phyloP scores from a whole-genome alignment of 2,113 vertebrate species.

The Ondatra zibethicus region DNA sequence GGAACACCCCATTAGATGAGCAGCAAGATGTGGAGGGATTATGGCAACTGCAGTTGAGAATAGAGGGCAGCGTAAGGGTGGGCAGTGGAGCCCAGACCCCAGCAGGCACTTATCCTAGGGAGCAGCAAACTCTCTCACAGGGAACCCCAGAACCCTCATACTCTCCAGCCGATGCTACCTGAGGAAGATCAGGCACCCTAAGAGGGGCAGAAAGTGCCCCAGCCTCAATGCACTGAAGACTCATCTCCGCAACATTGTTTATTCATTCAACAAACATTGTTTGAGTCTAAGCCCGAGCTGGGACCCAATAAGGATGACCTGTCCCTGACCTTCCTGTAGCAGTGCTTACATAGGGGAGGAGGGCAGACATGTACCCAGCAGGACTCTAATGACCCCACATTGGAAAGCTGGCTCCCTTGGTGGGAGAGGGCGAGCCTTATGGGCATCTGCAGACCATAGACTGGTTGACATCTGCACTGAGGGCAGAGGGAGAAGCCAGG shows the following conservation, averaged over 20 bases:
- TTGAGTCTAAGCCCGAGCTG: background rate
- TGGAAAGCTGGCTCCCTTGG: background rate
- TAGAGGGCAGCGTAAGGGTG: fast-evolving
- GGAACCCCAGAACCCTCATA: background rate
- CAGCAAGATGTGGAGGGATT: background rate
- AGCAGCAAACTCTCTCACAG: background rate
- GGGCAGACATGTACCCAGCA: background rate
- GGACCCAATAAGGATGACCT: fast-evolving
- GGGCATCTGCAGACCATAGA: fast-evolving
- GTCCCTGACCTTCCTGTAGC: background rate
- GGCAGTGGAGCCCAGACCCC: fast-evolving
- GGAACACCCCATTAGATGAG: conserved; percentile 66
- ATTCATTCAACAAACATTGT: background rate
- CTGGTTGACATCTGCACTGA: fast-evolving
- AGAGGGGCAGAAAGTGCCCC: background rate
- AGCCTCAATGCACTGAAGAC: fast-evolving
- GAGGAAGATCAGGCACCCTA: fast-evolving
- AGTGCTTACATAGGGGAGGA: too few relatives aligned
- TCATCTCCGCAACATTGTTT: fast-evolving
- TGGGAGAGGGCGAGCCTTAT: background rate
- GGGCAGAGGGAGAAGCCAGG: background rate
- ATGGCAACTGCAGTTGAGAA: fast-evolving
- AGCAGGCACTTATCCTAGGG: background rate
- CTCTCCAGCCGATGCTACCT: background rate
- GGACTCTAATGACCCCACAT: background rate